These are phyloP conservation scores for Hartigia nigra DNA, from an alignment of 2,888 invertebrate species.

Conservation along the genomic window DNA sequence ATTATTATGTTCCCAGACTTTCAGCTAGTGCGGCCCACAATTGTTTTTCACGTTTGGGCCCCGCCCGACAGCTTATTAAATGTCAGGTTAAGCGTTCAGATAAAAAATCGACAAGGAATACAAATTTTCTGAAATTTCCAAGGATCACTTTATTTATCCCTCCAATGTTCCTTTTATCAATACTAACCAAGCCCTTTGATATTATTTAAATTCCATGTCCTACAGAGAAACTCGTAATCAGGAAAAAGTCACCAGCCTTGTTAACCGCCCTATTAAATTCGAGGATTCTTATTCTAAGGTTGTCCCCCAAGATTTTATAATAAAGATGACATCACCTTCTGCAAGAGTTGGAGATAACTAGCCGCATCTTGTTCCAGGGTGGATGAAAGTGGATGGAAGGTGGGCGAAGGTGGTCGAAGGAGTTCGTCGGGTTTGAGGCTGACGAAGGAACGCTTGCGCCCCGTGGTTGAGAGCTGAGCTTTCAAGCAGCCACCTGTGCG, in stretches of 20 bases:
- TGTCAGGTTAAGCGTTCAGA: neutral
- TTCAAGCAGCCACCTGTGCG: constrained; percentile 47
- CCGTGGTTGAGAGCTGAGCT: constrained; percentile 37
- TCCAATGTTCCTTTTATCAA: neutral
- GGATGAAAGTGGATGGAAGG: constrained; percentile 18
- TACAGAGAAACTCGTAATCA: too few relatives aligned
- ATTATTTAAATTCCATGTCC: neutral
- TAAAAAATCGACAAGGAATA: neutral
- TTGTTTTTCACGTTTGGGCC: too few relatives aligned
- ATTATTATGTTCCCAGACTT: too few relatives aligned
- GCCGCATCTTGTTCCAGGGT: neutral
- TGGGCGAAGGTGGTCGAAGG: constrained; percentile 19
- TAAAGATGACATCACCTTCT: constrained; percentile 18
- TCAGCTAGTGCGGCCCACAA: too few relatives aligned
- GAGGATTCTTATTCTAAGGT: neutral
- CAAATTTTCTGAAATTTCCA: neutral
- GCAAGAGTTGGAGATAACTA: neutral
- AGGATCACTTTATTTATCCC: neutral
- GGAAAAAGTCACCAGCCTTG: too few relatives aligned
- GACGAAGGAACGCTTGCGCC: constrained; percentile 44
- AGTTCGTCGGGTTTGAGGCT: neutral
- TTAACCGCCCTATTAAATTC: too few relatives aligned
- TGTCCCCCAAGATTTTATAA: constrained; percentile 12
- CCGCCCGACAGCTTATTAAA: too few relatives aligned
- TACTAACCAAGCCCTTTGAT: neutral